A percentile compares a stretch with the other conserved stretches of the same genome.
Conservation (phyloP, 2,113 vertebrate species). For the Osmerus mordax region DNA sequence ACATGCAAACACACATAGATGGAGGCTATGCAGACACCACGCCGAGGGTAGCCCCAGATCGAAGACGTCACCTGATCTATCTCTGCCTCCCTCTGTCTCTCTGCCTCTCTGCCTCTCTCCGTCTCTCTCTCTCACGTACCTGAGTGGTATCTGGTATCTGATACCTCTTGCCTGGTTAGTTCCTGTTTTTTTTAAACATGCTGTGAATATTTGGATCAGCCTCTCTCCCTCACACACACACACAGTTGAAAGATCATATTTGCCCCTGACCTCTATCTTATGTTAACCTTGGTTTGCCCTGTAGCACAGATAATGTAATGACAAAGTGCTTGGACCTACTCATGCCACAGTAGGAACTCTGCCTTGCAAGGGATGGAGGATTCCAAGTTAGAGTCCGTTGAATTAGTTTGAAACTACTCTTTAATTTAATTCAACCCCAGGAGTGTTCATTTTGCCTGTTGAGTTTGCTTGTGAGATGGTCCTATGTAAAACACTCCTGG, state of each 20-base stretch:
- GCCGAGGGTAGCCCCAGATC: not conserved
- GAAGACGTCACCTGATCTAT: not conserved
- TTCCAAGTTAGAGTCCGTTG: too few relatives aligned
- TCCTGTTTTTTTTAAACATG: conserved; percentile 19
- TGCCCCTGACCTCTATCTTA: not conserved
- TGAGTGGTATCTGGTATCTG: not conserved
- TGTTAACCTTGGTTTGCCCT: not conserved
- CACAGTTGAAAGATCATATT: not conserved
- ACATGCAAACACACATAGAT: too few relatives aligned
- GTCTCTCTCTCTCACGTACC: not conserved
- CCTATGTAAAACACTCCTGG: too few relatives aligned
- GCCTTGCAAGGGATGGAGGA: too few relatives aligned
- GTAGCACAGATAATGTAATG: not conserved
- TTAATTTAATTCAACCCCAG: too few relatives aligned
- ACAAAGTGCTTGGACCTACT: too few relatives aligned
- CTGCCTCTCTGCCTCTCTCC: not conserved
- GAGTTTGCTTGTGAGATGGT: too few relatives aligned
- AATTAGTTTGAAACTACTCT: too few relatives aligned
- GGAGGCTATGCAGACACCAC: not conserved
- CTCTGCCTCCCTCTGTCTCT: not conserved
- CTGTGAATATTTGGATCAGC: conserved; percentile 10
- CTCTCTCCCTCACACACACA: not conserved
- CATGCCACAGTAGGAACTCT: too few relatives aligned
- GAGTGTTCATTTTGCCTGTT: too few relatives aligned
- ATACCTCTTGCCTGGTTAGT: not conserved